A percentile compares a stretch with the other conserved stretches of the same genome.
Evolutionary conservation across 1,140 invertebrate species (phyloP).

Genomic region (Cardiocondyla obscurior): DNA sequence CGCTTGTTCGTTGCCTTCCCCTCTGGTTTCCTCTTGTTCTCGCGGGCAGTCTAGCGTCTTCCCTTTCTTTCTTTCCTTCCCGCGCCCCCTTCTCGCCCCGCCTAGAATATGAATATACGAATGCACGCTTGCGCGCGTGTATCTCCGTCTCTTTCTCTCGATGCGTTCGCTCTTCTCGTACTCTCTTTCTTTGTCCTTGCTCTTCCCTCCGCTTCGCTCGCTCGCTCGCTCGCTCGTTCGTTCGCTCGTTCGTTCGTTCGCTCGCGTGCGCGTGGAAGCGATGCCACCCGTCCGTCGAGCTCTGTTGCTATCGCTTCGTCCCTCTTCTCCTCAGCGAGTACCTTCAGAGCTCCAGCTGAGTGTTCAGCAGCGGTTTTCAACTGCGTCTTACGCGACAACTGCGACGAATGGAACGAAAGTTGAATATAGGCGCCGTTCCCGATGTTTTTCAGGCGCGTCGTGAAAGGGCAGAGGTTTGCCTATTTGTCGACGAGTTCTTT

Average conservation of each 20-base stretch:
- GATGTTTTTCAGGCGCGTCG: not conserved
- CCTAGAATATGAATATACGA: constrained; percentile 34
- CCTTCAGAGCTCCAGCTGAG: constrained; percentile 77
- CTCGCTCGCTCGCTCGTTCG: not conserved
- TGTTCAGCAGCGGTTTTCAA: constrained; percentile 73
- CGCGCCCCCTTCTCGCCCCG: constrained; percentile 17
- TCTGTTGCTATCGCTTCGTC: constrained; percentile 80
- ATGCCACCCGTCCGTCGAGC: constrained; percentile 74
- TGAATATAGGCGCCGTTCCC: not conserved
- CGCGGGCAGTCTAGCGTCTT: not conserved
- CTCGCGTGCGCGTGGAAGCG: constrained; percentile 63
- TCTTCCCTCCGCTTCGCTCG: not conserved
- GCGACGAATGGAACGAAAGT: not conserved
- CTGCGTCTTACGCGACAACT: constrained; percentile 3
- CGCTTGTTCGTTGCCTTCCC: not conserved
- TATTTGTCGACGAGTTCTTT: not conserved
- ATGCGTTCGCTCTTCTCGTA: not conserved
- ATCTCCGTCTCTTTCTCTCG: not conserved
- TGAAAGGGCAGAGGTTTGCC: not conserved
- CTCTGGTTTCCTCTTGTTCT: not conserved
- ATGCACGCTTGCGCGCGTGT: constrained; percentile 56
- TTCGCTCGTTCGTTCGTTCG: not conserved
- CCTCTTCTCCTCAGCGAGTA: constrained; percentile 65
- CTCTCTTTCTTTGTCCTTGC: constrained; percentile 18
- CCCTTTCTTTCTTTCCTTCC: constrained; percentile 35